phyloP scores from a whole-genome alignment of 2,113 vertebrate species.

The Heliornis fulica region DNA sequence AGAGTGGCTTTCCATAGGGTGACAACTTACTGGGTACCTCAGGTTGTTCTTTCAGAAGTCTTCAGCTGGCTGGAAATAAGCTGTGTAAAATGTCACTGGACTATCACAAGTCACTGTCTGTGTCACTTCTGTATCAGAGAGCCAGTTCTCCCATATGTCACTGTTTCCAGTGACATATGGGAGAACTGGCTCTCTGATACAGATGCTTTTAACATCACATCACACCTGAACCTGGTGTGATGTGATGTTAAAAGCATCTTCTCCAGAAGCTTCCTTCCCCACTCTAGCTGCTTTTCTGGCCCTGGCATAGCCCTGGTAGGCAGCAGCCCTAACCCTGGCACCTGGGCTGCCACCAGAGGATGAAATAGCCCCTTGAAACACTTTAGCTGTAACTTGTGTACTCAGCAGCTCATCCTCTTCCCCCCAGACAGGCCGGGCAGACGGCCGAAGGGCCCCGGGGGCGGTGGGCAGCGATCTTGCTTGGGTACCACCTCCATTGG shows the following conservation, averaged over 20 bases:
- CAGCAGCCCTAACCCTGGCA: background rate
- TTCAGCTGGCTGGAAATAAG: background rate
- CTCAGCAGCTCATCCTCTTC: background rate
- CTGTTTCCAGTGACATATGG: no score
- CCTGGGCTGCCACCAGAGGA: background rate
- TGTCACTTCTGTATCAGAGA: background rate
- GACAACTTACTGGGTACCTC: background rate
- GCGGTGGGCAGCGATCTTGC: fast-evolving
- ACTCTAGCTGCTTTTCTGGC: background rate
- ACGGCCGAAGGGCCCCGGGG: fast-evolving
- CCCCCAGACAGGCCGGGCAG: background rate
- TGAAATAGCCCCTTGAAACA: background rate
- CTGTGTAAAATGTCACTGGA: background rate
- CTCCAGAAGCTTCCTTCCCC: background rate
- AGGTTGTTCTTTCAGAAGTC: background rate
- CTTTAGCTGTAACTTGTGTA: background rate
- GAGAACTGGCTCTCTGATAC: no score
- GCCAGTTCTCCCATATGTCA: background rate
- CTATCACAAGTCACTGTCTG: background rate
- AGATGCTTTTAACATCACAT: no score
- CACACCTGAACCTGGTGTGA: background rate
- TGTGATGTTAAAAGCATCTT: background rate
- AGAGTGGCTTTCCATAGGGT: background rate
- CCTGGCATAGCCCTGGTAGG: background rate
- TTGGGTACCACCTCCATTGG: fast-evolving